Evolutionary conservation across 2,113 vertebrate genomes (phyloP).

Genomic region (Meleagris gallopavo): DNA sequence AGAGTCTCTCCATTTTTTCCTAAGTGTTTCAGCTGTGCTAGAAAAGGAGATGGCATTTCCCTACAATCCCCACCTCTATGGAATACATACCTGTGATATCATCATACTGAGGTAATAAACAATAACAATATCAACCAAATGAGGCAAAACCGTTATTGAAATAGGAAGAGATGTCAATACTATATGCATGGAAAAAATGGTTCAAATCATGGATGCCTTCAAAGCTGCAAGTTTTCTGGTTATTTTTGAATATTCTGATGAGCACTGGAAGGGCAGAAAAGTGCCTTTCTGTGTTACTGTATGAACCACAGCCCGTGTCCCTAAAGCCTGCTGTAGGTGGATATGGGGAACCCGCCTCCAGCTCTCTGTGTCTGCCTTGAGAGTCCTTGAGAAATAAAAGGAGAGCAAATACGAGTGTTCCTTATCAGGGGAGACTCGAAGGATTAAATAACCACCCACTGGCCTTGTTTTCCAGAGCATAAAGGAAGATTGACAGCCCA

Average conservation of each 20-base stretch:
- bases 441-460: rapidly evolving
- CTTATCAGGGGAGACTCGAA: background rate
- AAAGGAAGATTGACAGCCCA: background rate
- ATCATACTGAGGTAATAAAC: background rate
- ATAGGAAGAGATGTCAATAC: background rate
- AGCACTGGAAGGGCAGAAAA: background rate
- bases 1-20: background rate
- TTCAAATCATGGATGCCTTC: background rate
- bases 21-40: background rate
- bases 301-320: background rate
- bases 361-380: background rate
- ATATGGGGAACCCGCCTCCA: background rate
- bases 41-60: background rate
- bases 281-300: background rate
- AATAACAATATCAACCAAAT: background rate
- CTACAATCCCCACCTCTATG: background rate
- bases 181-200: background rate
- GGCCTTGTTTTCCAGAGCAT: background rate
- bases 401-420: background rate
- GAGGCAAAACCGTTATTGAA: background rate
- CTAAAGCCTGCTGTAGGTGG: background rate
- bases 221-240: background rate
- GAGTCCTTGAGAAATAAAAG: background rate
- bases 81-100: background rate
- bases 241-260: background rate